A percentile compares a stretch with the other conserved stretches of the same genome.
Evolutionary conservation across 2,888 invertebrate genomes (phyloP).

Genomic region (Philereme transversata): DNA sequence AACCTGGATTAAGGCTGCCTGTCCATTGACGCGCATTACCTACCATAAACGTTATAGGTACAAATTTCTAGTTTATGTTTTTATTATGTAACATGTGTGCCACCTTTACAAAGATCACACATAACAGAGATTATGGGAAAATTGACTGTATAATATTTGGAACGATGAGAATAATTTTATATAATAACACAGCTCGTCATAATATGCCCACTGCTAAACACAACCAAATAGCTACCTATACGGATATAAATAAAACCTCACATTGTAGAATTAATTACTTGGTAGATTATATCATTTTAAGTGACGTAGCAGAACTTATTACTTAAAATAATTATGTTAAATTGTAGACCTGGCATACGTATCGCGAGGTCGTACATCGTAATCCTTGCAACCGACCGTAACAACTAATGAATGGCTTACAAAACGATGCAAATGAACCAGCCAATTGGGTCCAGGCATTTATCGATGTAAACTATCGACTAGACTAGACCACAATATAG

Average conservation of each 20-base stretch:
- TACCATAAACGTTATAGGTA: too few species aligned
- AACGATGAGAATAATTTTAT: too few species aligned
- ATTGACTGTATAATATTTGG: too few species aligned
- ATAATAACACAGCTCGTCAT: background rate
- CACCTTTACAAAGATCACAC: too few species aligned
- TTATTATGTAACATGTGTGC: too few species aligned
- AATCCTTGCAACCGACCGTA: conserved; percentile 69
- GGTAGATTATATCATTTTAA: conserved; percentile 5
- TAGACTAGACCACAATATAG: conserved; percentile 53
- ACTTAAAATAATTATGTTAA: conserved; percentile 6
- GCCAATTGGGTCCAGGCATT: conserved; percentile 53
- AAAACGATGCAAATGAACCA: conserved; percentile 70
- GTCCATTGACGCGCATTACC: too few species aligned
- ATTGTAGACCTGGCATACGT: conserved; percentile 12
- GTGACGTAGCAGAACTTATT: conserved; percentile 26
- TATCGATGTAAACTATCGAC: conserved; percentile 58
- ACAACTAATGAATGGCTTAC: conserved; percentile 70
- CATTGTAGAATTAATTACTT: background rate
- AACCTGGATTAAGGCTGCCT: too few species aligned
- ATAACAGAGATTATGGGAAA: too few species aligned
- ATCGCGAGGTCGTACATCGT: conserved; percentile 64
- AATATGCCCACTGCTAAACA: background rate
- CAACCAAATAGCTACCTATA: too few species aligned
- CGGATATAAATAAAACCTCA: conserved; percentile 5
- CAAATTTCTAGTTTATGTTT: too few species aligned